phyloP scores from a whole-genome alignment of 2,888 invertebrate species.

The Drosophila lacicola region DNA sequence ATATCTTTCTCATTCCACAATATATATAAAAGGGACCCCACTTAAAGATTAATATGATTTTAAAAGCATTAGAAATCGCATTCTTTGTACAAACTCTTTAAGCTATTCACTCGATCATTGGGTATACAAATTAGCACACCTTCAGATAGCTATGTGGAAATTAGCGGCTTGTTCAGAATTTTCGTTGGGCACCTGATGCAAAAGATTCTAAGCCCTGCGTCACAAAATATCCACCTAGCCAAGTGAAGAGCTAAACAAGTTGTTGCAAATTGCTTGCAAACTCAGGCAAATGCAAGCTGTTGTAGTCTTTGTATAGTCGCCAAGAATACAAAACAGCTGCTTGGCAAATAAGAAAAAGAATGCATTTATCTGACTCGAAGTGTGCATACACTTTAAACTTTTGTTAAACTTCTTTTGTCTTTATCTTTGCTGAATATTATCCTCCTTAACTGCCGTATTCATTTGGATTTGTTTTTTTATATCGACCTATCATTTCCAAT shows the following conservation, averaged over 20 bases:
- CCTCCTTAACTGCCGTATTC: not conserved
- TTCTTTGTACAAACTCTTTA: not conserved
- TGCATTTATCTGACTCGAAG: constrained; percentile 7
- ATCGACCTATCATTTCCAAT: too few species aligned
- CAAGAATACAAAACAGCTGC: constrained; percentile 27
- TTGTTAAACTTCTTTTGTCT: not conserved
- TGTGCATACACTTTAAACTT: constrained; percentile 18
- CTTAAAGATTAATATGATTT: too few species aligned
- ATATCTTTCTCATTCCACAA: too few species aligned
- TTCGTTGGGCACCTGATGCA: constrained; percentile 23
- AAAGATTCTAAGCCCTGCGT: not conserved
- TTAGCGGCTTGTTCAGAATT: constrained; percentile 66
- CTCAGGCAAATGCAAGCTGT: constrained; percentile 31
- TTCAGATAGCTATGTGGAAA: constrained; percentile 39
- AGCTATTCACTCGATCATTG: not conserved
- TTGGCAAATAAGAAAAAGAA: constrained; percentile 5
- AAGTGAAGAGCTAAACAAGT: constrained; percentile 10
- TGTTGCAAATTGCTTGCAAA: constrained; percentile 7
- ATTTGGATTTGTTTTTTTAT: too few species aligned
- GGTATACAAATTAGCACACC: constrained; percentile 56
- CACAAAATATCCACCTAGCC: constrained; percentile 3
- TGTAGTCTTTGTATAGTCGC: too few species aligned
- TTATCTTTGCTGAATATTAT: not conserved
- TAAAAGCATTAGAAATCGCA: not conserved
- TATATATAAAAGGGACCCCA: too few species aligned